These are phyloP conservation scores for Oxyura jamaicensis DNA, from an alignment of 2,113 vertebrate species.

Conservation along the genomic window DNA sequence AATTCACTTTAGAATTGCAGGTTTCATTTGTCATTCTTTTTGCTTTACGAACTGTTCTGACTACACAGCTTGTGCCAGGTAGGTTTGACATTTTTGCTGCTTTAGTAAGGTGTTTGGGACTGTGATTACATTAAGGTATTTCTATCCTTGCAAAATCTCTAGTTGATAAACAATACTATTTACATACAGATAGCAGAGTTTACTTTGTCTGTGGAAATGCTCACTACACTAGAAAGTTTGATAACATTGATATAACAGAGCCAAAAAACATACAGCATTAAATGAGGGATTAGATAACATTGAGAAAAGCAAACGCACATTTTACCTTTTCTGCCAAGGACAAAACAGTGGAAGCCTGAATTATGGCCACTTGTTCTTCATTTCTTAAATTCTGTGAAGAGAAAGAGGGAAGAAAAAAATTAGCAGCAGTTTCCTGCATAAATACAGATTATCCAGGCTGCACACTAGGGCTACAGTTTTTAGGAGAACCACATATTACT, in stretches of 20 bases:
- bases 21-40: background rate
- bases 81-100: background rate
- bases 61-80: background rate
- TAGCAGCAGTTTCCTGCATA: background rate
- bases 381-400: constrained; percentile 92
- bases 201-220: background rate
- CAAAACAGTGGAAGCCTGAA: constrained; percentile 96
- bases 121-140: background rate
- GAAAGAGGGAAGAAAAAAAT: background rate
- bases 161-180: background rate
- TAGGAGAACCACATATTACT: background rate
- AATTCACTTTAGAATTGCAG: background rate
- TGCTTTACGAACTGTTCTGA: background rate
- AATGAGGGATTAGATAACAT: background rate
- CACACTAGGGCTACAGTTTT: background rate
- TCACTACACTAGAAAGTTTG: background rate
- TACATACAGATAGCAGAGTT: background rate
- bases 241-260: background rate
- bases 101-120: background rate
- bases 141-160: background rate
- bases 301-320: background rate
- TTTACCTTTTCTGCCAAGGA: constrained; percentile 97
- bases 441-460: background rate
- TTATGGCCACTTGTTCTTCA: constrained; percentile 98
- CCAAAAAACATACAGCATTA: background rate